Percentiles rank a stretch among this genome's conserved stretches.
phyloP scores from a whole-genome alignment of 2,113 vertebrate species.

The Odobenus rosmarus region DNA sequence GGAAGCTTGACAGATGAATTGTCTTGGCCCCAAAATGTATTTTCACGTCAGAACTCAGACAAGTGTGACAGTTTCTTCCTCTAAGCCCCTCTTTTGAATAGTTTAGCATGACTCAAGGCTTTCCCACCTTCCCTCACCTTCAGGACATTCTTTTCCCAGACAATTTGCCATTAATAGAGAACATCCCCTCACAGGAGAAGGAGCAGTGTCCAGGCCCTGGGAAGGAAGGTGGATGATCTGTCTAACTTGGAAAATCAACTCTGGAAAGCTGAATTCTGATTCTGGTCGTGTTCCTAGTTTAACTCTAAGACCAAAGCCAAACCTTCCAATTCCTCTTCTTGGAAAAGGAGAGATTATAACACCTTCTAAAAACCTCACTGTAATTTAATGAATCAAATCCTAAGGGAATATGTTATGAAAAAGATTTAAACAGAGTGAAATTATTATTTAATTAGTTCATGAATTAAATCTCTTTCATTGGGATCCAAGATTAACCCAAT shows the following conservation, averaged over 20 bases:
- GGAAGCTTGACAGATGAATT: conserved; percentile 66
- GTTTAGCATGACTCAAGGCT: conserved; percentile 3
- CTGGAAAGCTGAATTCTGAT: neutral
- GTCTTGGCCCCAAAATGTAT: conserved; percentile 61
- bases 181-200: neutral
- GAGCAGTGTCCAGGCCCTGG: neutral
- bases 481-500: conserved; percentile 39
- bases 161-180: neutral
- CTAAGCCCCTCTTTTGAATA: conserved; percentile 52
- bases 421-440: conserved; percentile 49
- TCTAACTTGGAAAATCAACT: neutral
- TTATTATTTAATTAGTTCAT: neutral
- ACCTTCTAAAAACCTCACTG: conserved; percentile 21
- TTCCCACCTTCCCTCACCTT: neutral
- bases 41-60: conserved; percentile 59
- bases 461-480: conserved; percentile 44
- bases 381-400: neutral
- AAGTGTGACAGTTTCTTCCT: conserved; percentile 50
- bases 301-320: neutral
- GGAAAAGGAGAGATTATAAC: neutral
- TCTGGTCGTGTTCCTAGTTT: neutral
- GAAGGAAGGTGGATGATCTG: neutral
- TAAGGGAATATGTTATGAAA: neutral
- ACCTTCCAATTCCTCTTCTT: neutral
- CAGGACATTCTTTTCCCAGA: neutral